Evolutionary conservation across 2,797 vertebrate genomes (phyloP).

Genomic region (Hippoglossus hippoglossus): DNA sequence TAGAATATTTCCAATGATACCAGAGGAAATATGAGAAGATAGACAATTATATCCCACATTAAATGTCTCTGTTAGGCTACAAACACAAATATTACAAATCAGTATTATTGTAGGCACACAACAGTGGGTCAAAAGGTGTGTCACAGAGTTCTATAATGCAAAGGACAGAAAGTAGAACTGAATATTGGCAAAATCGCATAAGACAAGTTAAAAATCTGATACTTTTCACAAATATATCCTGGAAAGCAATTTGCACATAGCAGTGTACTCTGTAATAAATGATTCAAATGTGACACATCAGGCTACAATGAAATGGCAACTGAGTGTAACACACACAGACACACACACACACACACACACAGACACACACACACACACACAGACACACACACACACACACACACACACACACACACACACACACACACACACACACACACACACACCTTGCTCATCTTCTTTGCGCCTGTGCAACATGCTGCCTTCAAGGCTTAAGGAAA

Average conservation of each 20-base stretch:
- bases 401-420: not conserved
- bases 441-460: not conserved
- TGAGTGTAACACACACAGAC: not conserved
- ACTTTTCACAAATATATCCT: not conserved
- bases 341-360: not conserved
- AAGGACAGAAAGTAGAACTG: not conserved
- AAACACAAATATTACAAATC: not conserved
- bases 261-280: not conserved
- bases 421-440: not conserved
- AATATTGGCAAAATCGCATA: not conserved
- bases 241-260: not conserved
- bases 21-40: no score
- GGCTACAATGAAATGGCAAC: not conserved
- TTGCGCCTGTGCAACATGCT: slow-evolving; percentile 40
- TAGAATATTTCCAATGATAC: not conserved
- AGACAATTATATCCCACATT: not conserved
- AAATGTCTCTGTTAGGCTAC: not conserved
- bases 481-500: slow-evolving; percentile 19
- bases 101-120: not conserved
- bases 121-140: not conserved
- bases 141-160: not conserved
- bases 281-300: not conserved
- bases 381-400: not conserved
- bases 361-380: not conserved
- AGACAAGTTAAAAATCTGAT: no score